Percentiles rank a stretch among this genome's conserved stretches.
Conservation (phyloP, 2,797 vertebrate genomes). For the Enteromius argenteus region DNA sequence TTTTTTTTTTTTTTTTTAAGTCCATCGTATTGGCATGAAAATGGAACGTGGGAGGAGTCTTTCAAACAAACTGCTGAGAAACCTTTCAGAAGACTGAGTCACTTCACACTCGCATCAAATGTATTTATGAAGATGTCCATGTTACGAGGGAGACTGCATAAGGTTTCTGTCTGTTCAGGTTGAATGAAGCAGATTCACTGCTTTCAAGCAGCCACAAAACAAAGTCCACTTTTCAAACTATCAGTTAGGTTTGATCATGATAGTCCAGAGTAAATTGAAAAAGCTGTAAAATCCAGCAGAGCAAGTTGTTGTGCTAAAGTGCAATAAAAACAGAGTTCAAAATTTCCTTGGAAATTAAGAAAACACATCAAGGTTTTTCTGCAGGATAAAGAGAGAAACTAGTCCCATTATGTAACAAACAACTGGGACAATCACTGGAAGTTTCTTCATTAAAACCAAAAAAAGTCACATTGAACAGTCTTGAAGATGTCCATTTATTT, state of each 20-base stretch:
- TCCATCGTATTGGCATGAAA: constrained; percentile 35
- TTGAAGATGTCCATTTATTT: constrained; percentile 15
- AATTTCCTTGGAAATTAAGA: background rate
- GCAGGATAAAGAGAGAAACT: background rate
- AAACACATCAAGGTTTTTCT: background rate
- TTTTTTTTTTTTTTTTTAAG: background rate
- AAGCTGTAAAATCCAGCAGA: background rate
- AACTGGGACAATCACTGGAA: constrained; percentile 1
- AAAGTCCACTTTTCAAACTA: constrained; percentile 10
- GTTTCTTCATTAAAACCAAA: background rate
- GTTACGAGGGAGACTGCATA: background rate
- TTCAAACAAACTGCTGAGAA: constrained; percentile 12
- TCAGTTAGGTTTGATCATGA: background rate
- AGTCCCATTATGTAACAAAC: constrained; percentile 8
- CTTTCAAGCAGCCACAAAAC: background rate
- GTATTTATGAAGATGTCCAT: constrained; percentile 7
- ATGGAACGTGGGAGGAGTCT: background rate
- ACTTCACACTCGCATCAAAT: background rate
- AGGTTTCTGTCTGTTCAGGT: background rate
- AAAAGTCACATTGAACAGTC: background rate
- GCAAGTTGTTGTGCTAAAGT: background rate
- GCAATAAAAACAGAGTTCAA: background rate
- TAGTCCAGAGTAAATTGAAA: constrained; percentile 6
- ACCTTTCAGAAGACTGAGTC: background rate
- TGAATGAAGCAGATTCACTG: background rate